Evolutionary conservation across 2,888 invertebrate genomes (phyloP).

Genomic region (Isotomurus palustris): DNA sequence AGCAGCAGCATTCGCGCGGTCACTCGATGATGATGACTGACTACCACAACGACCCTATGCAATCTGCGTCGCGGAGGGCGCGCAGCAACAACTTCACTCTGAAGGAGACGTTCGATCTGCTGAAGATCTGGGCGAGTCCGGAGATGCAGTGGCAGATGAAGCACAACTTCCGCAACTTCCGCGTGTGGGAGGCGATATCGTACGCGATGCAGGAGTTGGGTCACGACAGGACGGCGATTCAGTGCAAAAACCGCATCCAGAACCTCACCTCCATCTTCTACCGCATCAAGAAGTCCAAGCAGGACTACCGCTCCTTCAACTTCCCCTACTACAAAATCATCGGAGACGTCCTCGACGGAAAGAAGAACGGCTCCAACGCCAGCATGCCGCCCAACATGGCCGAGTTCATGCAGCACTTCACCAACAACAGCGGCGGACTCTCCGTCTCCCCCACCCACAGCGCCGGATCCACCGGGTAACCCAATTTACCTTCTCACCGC

Average conservation of each 20-base stretch:
- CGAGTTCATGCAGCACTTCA: constrained; percentile 30
- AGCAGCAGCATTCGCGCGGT: no score
- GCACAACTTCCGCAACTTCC: constrained; percentile 39
- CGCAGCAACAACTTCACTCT: constrained; percentile 46
- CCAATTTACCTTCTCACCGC: not conserved
- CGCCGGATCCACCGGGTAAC: constrained; percentile 33
- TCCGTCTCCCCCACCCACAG: constrained; percentile 37
- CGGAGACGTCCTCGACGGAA: constrained; percentile 46
- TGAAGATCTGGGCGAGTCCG: constrained; percentile 46
- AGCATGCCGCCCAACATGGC: constrained; percentile 33
- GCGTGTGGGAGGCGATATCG: constrained; percentile 46
- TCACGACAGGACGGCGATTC: constrained; percentile 45
- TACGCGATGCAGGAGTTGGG: constrained; percentile 45
- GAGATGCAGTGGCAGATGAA: constrained; percentile 20
- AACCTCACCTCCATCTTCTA: constrained; percentile 46
- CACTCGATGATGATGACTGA: constrained; percentile 15
- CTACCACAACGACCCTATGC: constrained; percentile 42
- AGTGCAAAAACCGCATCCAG: constrained; percentile 46
- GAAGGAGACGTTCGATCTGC: constrained; percentile 45
- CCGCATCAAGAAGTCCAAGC: constrained; percentile 45
- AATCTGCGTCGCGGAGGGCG: constrained; percentile 42
- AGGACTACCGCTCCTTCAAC: constrained; percentile 45
- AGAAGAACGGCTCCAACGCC: constrained; percentile 42
- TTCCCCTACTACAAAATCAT: constrained; percentile 46
- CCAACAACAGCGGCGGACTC: constrained; percentile 25